phyloP scores from a whole-genome alignment of 2,888 invertebrate species.

The Elegia similella region DNA sequence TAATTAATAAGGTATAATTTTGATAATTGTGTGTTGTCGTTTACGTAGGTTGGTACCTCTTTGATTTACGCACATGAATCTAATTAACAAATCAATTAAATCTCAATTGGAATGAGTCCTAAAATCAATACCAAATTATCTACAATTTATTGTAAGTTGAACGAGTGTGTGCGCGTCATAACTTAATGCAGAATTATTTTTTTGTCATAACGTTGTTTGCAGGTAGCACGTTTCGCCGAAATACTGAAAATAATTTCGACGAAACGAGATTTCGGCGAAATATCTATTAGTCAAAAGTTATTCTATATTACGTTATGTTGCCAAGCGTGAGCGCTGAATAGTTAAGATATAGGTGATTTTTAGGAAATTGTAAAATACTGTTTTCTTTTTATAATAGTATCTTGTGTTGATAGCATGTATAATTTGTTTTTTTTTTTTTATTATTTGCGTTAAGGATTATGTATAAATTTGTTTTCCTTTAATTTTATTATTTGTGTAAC shows the following conservation, averaged over 20 bases:
- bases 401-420: constrained; percentile 78
- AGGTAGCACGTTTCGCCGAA: too few relatives aligned
- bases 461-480: constrained; percentile 80
- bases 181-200: too few relatives aligned
- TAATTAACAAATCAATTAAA: constrained; percentile 35
- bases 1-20: constrained; percentile 5
- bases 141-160: constrained; percentile 48
- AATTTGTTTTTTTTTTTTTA: constrained; percentile 71
- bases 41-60: neutral
- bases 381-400: constrained; percentile 67
- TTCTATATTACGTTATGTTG: too few relatives aligned
- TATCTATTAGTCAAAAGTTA: too few relatives aligned
- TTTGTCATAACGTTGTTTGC: too few relatives aligned
- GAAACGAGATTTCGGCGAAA: too few relatives aligned
- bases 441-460: constrained; percentile 78
- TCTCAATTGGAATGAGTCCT: constrained; percentile 48
- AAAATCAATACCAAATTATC: constrained; percentile 73
- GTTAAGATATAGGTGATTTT: constrained; percentile 50
- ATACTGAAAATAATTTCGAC: too few relatives aligned
- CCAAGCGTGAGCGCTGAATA: constrained; percentile 46
- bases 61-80: constrained; percentile 20
- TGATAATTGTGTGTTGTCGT: constrained; percentile 8
- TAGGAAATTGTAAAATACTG: constrained; percentile 77
- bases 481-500: constrained; percentile 81
- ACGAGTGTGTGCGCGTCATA: constrained; percentile 43